Evolutionary conservation across 2,888 invertebrate species (phyloP), one percentile per base, ranked within the genome.

Genomic region (Watsonalla cultraria): DNA sequence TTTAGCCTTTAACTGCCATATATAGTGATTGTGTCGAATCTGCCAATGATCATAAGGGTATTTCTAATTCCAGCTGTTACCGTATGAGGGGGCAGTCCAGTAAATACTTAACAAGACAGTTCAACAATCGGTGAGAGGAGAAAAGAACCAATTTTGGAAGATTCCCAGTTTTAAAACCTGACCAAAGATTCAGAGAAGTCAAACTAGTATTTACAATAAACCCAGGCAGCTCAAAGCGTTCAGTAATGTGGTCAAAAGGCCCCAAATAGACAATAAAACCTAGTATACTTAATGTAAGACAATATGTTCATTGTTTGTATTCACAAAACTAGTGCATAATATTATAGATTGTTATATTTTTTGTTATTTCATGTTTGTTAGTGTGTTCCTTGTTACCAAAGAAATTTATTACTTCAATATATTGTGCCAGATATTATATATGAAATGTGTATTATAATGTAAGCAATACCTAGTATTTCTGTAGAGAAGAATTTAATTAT

Each of bases 321-420:
- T 68, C 76, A 76, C 80, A 79, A 74, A 76, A 74, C 71, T 66
- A 72, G 72, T 66, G 62, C 60, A 60, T 65, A 63, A 57, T 66
- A 59, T 61, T 54, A 51, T 61, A 81, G 76, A 80, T 90, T 89
- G 90, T 89, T 90, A 86, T 75, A 80, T 82, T 83, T 76, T 82
- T 86, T 90, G 83, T 88, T 85, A 85, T 82, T 81, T 82, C 80
- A 82, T 86, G 80, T 84, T 83, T 83, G 76, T 81, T 84, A 84
- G 77, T 78, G 88, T 88, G 89, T 89, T 89, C 86, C 89, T 88
- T 85, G 90, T 90, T 90, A 88, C 90, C 90, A 90, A 90, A 90
- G 90, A 90, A 83, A 76, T 81, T 72, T 79, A 79, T 78, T 70
- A 66, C 68, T 61, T 61, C 68, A 70, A 72, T 62, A 62, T 75